These are phyloP conservation scores for Momotus momota DNA, from an alignment of 2,797 vertebrate species.

Conservation along the genomic window DNA sequence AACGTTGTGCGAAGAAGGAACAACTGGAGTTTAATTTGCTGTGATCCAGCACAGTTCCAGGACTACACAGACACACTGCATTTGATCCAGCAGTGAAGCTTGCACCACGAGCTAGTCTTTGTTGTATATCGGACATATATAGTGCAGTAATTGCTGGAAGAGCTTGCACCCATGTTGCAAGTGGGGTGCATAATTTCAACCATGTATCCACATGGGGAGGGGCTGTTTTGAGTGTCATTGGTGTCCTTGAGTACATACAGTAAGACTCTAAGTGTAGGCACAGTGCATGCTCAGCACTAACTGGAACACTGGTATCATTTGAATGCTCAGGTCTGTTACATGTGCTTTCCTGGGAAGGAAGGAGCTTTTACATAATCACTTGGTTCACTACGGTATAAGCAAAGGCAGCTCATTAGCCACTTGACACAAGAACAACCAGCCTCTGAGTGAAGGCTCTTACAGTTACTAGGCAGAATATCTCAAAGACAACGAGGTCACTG, in stretches of 20 bases:
- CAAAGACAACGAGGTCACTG: background rate
- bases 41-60: background rate
- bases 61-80: background rate
- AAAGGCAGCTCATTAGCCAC: background rate
- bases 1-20: background rate
- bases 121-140: background rate
- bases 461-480: background rate
- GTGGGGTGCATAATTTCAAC: background rate
- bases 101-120: background rate
- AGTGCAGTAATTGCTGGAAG: background rate
- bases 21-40: background rate
- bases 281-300: background rate
- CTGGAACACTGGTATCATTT: background rate
- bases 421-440: background rate
- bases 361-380: background rate
- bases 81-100: background rate
- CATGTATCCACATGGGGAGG: rapidly evolving
- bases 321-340: background rate
- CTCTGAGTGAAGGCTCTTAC: background rate
- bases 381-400: background rate
- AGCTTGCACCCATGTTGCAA: background rate
- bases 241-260: background rate
- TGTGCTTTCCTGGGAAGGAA: background rate
- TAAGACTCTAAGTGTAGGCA: background rate
- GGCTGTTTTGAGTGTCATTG: background rate